Evolutionary conservation across 1,140 invertebrate genomes (phyloP).

Genomic region (Solen grandis): DNA sequence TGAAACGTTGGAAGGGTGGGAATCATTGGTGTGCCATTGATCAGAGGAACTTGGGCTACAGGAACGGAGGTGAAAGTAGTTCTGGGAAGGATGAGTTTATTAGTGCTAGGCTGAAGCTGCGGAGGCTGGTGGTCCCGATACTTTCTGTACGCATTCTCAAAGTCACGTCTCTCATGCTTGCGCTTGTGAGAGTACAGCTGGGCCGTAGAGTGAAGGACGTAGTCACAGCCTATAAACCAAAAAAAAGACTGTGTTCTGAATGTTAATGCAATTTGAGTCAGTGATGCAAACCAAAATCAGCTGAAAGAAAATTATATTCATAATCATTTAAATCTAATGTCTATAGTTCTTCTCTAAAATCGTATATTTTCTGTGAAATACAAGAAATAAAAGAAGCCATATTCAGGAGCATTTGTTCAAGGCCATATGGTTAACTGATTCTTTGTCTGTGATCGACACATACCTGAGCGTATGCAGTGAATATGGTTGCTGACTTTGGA

Average conservation of each 20-base stretch:
- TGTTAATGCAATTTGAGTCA: not conserved
- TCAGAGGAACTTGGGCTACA: constrained; percentile 1
- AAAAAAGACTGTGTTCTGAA: not conserved
- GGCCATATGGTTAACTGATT: too few species aligned
- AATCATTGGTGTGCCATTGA: constrained; percentile 11
- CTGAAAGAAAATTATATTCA: not conserved
- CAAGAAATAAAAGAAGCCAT: not conserved
- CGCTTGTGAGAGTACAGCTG: constrained; percentile 99
- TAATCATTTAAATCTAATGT: not conserved
- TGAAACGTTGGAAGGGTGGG: constrained; percentile 2
- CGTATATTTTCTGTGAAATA: not conserved
- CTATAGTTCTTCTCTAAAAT: not conserved
- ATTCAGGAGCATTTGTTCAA: too few species aligned
- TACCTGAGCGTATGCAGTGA: constrained; percentile 95
- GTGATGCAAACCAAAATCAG: not conserved
- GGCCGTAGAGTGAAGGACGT: constrained; percentile 96
- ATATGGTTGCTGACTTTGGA: constrained; percentile 98
- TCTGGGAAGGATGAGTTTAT: constrained; percentile 6
- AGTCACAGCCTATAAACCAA: constrained; percentile 88
- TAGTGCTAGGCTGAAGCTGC: not conserved
- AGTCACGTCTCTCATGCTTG: constrained; percentile 90
- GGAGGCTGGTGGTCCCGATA: constrained; percentile 62
- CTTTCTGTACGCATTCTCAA: constrained; percentile 76
- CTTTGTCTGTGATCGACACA: too few species aligned
- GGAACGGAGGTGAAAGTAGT: constrained; percentile 14